Conservation (phyloP, 2,888 invertebrate species). For the Copidosoma aretas region DNA sequence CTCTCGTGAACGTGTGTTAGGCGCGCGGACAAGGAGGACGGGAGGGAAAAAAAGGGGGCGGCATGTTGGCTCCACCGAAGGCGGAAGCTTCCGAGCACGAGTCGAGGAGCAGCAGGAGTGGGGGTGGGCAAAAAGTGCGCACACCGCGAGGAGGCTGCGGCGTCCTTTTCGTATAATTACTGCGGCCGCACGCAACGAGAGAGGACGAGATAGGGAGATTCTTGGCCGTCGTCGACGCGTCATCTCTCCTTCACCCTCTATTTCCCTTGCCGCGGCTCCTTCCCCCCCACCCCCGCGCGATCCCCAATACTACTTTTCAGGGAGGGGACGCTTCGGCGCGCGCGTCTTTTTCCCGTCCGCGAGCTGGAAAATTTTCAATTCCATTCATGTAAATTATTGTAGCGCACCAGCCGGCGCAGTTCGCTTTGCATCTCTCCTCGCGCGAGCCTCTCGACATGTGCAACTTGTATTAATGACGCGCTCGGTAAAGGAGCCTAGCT, state of each 20-base stretch:
- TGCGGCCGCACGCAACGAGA: too few species aligned
- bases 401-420: slow-evolving; percentile 56
- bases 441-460: slow-evolving; percentile 62
- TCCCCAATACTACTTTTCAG: too few species aligned
- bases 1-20: neutral
- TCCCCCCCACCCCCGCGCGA: neutral
- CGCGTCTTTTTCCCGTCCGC: slow-evolving; percentile 57
- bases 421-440: slow-evolving; percentile 41
- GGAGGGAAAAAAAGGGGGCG: slow-evolving; percentile 10
- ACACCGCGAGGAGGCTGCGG: slow-evolving; percentile 43
- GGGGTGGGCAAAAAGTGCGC: slow-evolving; percentile 28
- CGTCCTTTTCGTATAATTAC: slow-evolving; percentile 60
- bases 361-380: slow-evolving; percentile 62
- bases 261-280: neutral
- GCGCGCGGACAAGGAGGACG: neutral
- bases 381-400: slow-evolving; percentile 63
- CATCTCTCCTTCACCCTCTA: neutral
- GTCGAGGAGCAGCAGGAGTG: neutral
- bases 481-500: neutral
- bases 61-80: slow-evolving; percentile 7
- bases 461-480: slow-evolving; percentile 63
- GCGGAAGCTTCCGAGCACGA: slow-evolving; percentile 15
- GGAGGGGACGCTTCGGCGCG: too few species aligned
- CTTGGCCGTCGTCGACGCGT: slow-evolving; percentile 43
- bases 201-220: too few species aligned